These are phyloP conservation scores for Streblospio benedicti DNA, from an alignment of 1,140 invertebrate species.

Conservation along the genomic window DNA sequence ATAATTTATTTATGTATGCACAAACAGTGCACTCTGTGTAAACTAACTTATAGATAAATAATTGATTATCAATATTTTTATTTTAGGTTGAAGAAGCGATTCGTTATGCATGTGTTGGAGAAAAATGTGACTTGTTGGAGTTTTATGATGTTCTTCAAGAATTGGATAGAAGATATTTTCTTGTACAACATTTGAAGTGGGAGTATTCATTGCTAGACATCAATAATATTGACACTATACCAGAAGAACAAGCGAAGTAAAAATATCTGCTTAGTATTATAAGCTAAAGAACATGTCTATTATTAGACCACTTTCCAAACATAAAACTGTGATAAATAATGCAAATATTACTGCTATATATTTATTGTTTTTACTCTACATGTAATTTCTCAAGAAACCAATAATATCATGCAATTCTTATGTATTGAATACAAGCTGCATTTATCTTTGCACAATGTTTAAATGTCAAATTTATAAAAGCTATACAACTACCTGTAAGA, in stretches of 20 bases:
- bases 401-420: not conserved
- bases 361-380: not conserved
- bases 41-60: not conserved
- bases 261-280: not conserved
- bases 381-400: not conserved
- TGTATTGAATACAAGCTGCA: not conserved
- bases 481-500: too few species aligned
- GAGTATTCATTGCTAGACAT: slow-evolving; percentile 40
- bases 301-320: not conserved
- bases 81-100: slow-evolving; percentile 35
- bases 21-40: not conserved
- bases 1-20: not conserved
- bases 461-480: too few species aligned
- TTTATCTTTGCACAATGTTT: too few species aligned
- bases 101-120: slow-evolving; percentile 32
- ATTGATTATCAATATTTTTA: not conserved
- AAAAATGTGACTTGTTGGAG: slow-evolving; percentile 27
- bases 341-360: not conserved
- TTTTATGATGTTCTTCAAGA: slow-evolving; percentile 37
- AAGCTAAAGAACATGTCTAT: not conserved
- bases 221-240: slow-evolving; percentile 31
- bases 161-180: slow-evolving; percentile 39
- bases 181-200: slow-evolving; percentile 40
- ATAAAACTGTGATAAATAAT: not conserved
- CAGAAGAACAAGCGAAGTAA: slow-evolving; percentile 37